Percentiles rank a stretch among this genome's conserved stretches.
Evolutionary conservation across 2,113 vertebrate species (phyloP).

Genomic region (Prietella phreatophila): DNA sequence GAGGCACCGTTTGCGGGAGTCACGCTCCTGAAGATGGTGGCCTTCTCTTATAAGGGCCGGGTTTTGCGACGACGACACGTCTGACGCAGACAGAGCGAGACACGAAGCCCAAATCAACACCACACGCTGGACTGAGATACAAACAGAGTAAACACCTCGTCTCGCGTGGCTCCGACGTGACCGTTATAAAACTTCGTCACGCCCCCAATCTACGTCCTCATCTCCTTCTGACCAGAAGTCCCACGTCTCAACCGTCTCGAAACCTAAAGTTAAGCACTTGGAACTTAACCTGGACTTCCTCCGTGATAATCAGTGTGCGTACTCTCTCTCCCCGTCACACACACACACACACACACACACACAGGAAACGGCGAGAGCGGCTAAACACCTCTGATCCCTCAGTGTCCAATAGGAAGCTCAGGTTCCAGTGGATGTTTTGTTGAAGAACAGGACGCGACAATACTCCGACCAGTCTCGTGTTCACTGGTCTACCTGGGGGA

Average conservation of each 20-base stretch:
- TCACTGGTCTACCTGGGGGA: not conserved
- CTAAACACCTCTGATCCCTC: not conserved
- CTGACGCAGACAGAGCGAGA: not conserved
- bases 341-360: too few relatives aligned
- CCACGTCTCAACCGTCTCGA: too few relatives aligned
- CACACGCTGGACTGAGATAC: not conserved
- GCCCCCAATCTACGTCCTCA: not conserved
- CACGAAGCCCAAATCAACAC: not conserved
- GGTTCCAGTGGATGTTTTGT: not conserved
- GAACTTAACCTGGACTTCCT: too few relatives aligned
- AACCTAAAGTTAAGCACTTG: too few relatives aligned
- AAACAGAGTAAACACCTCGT: not conserved
- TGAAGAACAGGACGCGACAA: slow-evolving; percentile 57
- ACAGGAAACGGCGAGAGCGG: not conserved
- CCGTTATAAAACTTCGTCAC: not conserved
- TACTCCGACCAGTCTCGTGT: not conserved
- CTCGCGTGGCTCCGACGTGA: not conserved
- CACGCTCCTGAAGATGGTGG: not conserved
- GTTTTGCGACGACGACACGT: not conserved
- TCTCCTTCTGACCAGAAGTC: not conserved
- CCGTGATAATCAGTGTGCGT: too few relatives aligned
- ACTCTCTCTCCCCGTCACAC: too few relatives aligned
- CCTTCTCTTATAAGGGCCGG: not conserved
- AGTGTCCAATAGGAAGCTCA: not conserved
- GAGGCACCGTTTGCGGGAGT: too few relatives aligned